Evolutionary conservation across 2,797 vertebrate genomes (phyloP).

Genomic region (Basileuterus tristriatus): DNA sequence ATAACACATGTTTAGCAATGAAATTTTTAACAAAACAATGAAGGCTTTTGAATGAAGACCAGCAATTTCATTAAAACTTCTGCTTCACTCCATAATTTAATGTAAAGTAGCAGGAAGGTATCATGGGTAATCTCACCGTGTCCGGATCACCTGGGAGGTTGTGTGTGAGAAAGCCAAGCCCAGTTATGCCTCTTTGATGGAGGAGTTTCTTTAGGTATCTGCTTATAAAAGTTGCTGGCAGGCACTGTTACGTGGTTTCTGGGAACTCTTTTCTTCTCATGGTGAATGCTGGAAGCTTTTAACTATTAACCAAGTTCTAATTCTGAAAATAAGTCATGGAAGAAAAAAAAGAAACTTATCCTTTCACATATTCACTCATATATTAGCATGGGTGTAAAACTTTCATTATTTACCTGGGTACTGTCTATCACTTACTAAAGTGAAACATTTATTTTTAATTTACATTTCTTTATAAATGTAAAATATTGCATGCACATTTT

Average conservation of each 20-base stretch:
- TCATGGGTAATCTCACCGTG: neutral
- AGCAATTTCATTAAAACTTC: neutral
- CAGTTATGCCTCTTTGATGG: neutral
- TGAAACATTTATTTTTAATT: neutral
- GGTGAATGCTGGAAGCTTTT: neutral
- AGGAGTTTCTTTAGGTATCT: neutral
- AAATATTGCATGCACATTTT: neutral
- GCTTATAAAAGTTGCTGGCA: neutral
- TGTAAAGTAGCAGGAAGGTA: neutral
- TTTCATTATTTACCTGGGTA: neutral
- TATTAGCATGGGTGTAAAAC: neutral
- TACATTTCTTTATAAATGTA: neutral
- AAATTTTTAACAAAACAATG: neutral
- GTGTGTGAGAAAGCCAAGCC: neutral
- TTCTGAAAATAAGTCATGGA: neutral
- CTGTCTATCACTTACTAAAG: neutral
- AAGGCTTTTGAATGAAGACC: neutral
- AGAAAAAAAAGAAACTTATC: neutral
- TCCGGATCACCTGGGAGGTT: neutral
- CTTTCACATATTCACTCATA: neutral
- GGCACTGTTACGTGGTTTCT: neutral
- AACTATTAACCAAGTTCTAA: neutral
- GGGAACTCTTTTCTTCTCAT: neutral
- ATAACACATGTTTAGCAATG: constrained; percentile 23
- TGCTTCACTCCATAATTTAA: neutral